Evolutionary conservation across 2,797 vertebrate genomes (phyloP).

Genomic region (Aulostomus chinensis): DNA sequence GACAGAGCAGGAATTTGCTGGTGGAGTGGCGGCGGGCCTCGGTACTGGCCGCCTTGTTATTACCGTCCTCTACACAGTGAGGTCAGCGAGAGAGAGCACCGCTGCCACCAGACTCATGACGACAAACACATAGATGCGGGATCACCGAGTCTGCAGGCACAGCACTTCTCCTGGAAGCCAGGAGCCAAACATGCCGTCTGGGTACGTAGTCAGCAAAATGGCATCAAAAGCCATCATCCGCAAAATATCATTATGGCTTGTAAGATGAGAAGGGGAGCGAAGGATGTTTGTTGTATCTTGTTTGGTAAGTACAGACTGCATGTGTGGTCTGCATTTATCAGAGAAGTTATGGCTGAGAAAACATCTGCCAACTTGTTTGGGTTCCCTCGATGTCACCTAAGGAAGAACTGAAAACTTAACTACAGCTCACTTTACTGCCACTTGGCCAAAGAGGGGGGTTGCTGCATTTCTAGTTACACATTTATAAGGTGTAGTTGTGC

Average conservation of each 20-base stretch:
- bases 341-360: constrained; percentile 29
- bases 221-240: constrained; percentile 59
- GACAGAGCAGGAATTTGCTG: constrained; percentile 55
- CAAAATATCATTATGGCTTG: constrained; percentile 78
- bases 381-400: constrained; percentile 45
- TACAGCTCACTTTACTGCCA: constrained; percentile 23
- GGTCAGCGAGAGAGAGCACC: constrained; percentile 52
- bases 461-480: constrained; percentile 47
- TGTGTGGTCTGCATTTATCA: constrained; percentile 74
- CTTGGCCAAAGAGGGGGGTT: constrained; percentile 37
- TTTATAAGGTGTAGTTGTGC: constrained; percentile 57
- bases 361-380: constrained; percentile 50
- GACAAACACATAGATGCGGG: constrained; percentile 62
- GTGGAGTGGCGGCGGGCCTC: constrained; percentile 32
- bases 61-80: constrained; percentile 69
- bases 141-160: constrained; percentile 69
- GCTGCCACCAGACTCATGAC: constrained; percentile 66
- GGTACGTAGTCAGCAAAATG: constrained; percentile 73
- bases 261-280: constrained; percentile 69
- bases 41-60: constrained; percentile 69
- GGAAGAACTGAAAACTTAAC: constrained; percentile 27
- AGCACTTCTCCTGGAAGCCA: constrained; percentile 66
- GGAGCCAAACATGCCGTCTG: constrained; percentile 62
- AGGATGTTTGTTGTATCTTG: constrained; percentile 73
- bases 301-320: constrained; percentile 74